Percentiles rank a stretch among this genome's conserved stretches.
Evolutionary conservation across 2,113 vertebrate species (phyloP).

Genomic region (Cettia cetti): DNA sequence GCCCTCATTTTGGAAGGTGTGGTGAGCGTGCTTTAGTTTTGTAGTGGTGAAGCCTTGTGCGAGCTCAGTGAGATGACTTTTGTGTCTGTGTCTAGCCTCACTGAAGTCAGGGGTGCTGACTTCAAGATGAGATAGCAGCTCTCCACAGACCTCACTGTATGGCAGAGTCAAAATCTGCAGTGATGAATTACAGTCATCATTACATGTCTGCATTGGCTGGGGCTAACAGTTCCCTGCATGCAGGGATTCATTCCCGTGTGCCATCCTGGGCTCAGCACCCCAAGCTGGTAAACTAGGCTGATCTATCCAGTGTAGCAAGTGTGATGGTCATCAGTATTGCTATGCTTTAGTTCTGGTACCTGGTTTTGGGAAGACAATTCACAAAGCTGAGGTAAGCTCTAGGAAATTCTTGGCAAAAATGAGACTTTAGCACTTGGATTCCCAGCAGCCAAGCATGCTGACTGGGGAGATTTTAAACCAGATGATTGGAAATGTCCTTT

Average conservation of each 20-base stretch:
- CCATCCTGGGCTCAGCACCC: not conserved
- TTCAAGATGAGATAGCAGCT: not conserved
- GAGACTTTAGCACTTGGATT: not conserved
- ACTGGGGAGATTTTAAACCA: not conserved
- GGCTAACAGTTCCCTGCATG: not conserved
- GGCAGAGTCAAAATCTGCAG: not conserved
- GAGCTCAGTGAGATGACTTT: not conserved
- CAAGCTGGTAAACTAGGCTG: not conserved
- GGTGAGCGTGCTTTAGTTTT: not conserved
- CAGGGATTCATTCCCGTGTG: accelerated
- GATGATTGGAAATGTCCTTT: not conserved
- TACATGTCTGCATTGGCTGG: not conserved
- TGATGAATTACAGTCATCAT: not conserved
- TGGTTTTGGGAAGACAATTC: not conserved
- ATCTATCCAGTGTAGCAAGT: not conserved
- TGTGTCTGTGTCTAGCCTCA: not conserved
- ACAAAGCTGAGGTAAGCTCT: not conserved
- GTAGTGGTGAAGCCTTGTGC: not conserved
- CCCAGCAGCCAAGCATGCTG: not conserved
- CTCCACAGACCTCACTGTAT: not conserved
- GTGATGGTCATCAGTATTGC: not conserved
- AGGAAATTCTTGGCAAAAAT: not conserved
- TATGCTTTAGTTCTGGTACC: not conserved
- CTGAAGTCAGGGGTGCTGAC: not conserved
- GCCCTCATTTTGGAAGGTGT: not conserved